Evolutionary conservation across 2,113 vertebrate genomes (phyloP).

Genomic region (Cyprinodon variegatus): DNA sequence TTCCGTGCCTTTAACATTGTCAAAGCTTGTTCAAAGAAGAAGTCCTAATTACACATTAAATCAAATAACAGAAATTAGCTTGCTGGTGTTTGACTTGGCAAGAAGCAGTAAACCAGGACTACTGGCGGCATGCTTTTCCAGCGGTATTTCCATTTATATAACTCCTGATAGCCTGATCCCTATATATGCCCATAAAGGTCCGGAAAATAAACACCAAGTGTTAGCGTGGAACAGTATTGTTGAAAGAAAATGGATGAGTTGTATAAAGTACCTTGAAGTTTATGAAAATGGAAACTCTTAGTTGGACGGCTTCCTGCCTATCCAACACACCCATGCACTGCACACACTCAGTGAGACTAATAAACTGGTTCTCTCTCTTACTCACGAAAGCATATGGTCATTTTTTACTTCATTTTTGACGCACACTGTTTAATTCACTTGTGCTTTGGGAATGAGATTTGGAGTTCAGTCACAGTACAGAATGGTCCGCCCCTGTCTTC

Average conservation of each 20-base stretch:
- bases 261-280: conserved; percentile 66
- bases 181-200: conserved; percentile 46
- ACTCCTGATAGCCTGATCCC: conserved; percentile 60
- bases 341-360: conserved; percentile 46
- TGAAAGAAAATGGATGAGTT: conserved; percentile 64
- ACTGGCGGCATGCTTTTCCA: conserved; percentile 53
- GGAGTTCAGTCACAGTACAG: conserved; percentile 29
- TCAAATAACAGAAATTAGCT: conserved; percentile 45
- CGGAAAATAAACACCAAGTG: conserved; percentile 56
- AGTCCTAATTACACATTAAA: conserved; percentile 38
- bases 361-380: conserved; percentile 32
- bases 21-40: conserved; percentile 44
- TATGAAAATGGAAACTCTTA: conserved; percentile 74
- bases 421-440: conserved; percentile 8
- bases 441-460: conserved; percentile 28
- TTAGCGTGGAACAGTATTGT: conserved; percentile 39
- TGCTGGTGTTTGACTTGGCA: conserved; percentile 60
- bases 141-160: conserved; percentile 54
- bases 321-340: conserved; percentile 53
- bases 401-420: conserved; percentile 24
- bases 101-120: conserved; percentile 16
- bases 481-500: conserved; percentile 48
- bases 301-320: conserved; percentile 58
- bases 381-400: conserved; percentile 16
- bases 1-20: conserved; percentile 36